These are phyloP conservation scores for Aptenodytes patagonicus DNA, from an alignment of 2,113 vertebrate species.

Conservation along the genomic window DNA sequence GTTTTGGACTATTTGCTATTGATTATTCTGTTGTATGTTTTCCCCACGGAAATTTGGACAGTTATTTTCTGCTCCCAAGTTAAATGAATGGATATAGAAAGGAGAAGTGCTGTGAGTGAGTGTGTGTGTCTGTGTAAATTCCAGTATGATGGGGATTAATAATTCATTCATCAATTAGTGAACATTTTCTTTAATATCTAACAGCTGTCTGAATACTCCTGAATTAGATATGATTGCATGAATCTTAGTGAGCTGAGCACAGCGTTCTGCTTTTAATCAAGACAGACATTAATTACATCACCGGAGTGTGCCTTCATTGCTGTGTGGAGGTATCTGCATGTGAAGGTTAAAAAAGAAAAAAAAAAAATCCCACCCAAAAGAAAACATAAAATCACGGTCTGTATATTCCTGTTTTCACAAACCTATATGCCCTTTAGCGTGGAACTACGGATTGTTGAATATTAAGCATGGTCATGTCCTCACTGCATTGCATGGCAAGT, in stretches of 20 bases:
- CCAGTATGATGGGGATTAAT: not conserved
- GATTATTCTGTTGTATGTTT: not conserved
- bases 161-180: constrained; percentile 19
- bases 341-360: not conserved
- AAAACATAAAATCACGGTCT: accelerated
- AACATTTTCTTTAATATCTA: constrained; percentile 33
- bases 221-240: constrained; percentile 26
- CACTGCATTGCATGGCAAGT: not conserved
- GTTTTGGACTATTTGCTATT: not conserved
- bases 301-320: not conserved
- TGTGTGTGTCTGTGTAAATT: not conserved
- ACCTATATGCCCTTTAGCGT: not conserved
- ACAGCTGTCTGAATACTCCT: constrained; percentile 23
- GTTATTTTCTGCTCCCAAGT: not conserved
- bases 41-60: not conserved
- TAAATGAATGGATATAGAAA: not conserved
- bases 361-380: not conserved
- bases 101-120: not conserved
- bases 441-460: not conserved
- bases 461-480: not conserved
- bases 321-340: not conserved
- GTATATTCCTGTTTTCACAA: not conserved
- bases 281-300: constrained; percentile 20
- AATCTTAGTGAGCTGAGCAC: constrained; percentile 1
- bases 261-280: constrained; percentile 24